These are phyloP conservation scores for Sitta europaea DNA, from an alignment of 2,113 vertebrate genomes.

Conservation along the genomic window DNA sequence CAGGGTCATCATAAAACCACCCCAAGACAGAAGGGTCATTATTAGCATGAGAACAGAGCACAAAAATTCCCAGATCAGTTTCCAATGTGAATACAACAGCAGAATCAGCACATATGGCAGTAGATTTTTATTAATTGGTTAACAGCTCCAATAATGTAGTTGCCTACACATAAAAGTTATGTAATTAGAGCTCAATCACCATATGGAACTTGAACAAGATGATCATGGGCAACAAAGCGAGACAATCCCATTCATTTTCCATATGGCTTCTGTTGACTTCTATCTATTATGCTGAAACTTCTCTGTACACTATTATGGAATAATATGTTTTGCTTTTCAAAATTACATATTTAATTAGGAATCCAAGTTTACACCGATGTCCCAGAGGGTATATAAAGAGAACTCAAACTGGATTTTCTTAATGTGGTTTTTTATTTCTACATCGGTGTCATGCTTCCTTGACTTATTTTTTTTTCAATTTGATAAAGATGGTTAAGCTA, in stretches of 20 bases:
- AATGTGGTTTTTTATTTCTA: rapidly evolving
- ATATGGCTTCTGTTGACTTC: neutral
- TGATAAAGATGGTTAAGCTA: neutral
- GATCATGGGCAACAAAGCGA: constrained; percentile 7
- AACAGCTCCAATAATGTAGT: neutral
- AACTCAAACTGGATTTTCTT: neutral
- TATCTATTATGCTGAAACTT: neutral
- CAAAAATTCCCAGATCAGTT: neutral
- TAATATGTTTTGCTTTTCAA: neutral
- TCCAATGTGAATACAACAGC: neutral
- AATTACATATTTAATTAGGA: neutral
- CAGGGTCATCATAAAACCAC: neutral
- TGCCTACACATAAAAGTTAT: constrained; percentile 6
- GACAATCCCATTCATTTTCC: neutral
- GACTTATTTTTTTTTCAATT: neutral
- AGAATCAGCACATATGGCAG: constrained; percentile 4
- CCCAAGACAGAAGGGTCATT: neutral
- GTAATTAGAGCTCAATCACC: constrained; percentile 26
- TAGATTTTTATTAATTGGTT: constrained; percentile 23
- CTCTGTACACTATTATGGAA: neutral
- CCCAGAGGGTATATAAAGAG: neutral
- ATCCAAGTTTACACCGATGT: neutral
- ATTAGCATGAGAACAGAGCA: neutral
- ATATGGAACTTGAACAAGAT: neutral
- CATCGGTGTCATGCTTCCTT: neutral